Conservation (phyloP, 2,797 vertebrate species). For the Meda fulgida region DNA sequence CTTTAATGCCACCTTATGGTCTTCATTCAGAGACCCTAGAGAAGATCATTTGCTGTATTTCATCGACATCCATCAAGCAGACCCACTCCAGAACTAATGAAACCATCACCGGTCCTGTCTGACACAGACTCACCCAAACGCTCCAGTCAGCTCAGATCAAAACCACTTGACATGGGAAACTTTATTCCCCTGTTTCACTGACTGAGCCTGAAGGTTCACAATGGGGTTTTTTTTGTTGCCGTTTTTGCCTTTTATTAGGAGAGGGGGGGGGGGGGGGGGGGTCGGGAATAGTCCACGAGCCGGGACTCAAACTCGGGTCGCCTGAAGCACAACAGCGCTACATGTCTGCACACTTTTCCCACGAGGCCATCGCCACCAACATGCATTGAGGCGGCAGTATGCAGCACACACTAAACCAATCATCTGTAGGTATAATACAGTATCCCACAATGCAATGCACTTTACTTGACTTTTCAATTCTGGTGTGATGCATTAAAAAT, state of each 20-base stretch:
- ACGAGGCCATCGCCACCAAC: too few species aligned
- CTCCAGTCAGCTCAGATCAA: not conserved
- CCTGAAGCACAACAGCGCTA: too few species aligned
- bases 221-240: not conserved
- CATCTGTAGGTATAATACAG: not conserved
- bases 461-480: too few species aligned
- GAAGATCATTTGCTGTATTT: not conserved
- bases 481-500: not conserved
- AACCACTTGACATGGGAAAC: not conserved
- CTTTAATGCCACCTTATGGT: not conserved
- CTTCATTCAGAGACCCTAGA: not conserved
- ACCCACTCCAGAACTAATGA: conserved; percentile 11
- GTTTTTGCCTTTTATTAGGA: too few species aligned
- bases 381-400: too few species aligned
- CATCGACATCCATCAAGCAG: not conserved
- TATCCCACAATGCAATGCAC: too few species aligned
- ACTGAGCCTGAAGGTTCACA: not conserved
- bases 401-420: too few species aligned
- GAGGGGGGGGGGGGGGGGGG: too few species aligned
- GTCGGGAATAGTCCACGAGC: too few species aligned
- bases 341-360: too few species aligned
- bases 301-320: too few species aligned
- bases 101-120: not conserved
- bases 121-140: not conserved
- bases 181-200: not conserved